A percentile compares a stretch with the other conserved stretches of the same genome.
Conservation (phyloP, 2,888 invertebrate species). For the Anarsia innoxiella region DNA sequence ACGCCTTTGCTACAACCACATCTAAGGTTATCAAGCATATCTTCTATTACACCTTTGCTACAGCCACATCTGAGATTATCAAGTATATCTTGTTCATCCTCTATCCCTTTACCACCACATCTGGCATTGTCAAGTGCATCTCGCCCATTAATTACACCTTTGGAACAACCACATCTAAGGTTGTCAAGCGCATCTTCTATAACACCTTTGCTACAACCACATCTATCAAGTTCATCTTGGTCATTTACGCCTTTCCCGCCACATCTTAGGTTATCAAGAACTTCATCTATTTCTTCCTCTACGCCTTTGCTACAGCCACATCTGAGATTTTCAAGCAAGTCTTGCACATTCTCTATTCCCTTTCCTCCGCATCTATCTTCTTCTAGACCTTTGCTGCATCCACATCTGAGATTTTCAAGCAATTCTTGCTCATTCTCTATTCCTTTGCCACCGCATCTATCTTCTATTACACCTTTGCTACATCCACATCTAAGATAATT, state of each 20-base stretch:
- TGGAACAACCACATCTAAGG: slow-evolving; percentile 1
- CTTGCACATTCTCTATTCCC: not conserved
- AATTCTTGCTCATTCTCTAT: not conserved
- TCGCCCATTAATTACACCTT: not conserved
- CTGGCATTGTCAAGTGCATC: too few species aligned
- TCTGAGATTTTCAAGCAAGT: not conserved
- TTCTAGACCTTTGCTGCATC: too few species aligned
- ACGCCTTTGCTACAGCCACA: not conserved
- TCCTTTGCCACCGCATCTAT: not conserved
- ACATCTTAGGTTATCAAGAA: not conserved
- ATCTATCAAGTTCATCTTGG: not conserved
- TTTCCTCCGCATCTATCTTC: not conserved
- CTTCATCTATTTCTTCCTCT: not conserved
- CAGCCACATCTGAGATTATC: not conserved
- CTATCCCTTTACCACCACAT: not conserved
- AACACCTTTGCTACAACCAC: not conserved
- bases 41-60: not conserved
- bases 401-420: slow-evolving; percentile 2
- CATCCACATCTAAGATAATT: not conserved
- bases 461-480: not conserved
- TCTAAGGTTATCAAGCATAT: not conserved
- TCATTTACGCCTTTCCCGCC: not conserved
- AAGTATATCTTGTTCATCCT: not conserved
- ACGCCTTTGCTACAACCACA: not conserved
- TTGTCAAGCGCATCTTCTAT: too few species aligned